Conservation (phyloP, 2,113 vertebrate genomes). For the Mustelus asterias region DNA sequence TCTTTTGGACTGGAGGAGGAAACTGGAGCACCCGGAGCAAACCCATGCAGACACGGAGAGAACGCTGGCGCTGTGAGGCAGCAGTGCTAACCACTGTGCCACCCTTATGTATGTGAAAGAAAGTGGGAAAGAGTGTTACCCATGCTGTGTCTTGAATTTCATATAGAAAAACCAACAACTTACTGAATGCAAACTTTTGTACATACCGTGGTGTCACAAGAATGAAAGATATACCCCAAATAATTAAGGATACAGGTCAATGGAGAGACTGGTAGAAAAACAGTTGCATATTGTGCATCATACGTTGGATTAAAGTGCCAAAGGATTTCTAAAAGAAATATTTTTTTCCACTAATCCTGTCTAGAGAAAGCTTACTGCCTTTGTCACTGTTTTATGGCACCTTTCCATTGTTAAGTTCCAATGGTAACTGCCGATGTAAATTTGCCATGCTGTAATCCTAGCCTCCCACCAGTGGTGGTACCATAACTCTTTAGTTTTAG, state of each 20-base stretch:
- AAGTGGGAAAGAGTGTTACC: neutral
- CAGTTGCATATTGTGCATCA: neutral
- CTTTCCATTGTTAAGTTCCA: neutral
- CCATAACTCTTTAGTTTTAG: neutral
- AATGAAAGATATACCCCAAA: neutral
- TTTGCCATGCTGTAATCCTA: neutral
- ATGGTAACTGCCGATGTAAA: neutral
- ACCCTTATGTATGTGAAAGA: neutral
- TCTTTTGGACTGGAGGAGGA: too few species aligned
- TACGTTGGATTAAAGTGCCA: neutral
- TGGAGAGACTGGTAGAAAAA: neutral
- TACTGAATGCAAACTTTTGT: neutral
- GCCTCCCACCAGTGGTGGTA: neutral
- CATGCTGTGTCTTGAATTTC: neutral
- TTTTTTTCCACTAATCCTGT: neutral
- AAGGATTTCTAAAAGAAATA: neutral
- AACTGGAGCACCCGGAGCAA: too few species aligned
- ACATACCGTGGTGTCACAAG: neutral
- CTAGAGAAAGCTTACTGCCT: neutral
- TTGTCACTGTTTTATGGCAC: neutral
- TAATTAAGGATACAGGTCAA: neutral
- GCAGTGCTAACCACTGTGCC: too few species aligned
- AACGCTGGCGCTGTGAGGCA: too few species aligned
- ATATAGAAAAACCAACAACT: neutral
- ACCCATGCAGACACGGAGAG: too few species aligned